A percentile compares a stretch with the other conserved stretches of the same genome.
phyloP scores from a whole-genome alignment of 2,797 vertebrate species.

The Euthynnus affinis region DNA sequence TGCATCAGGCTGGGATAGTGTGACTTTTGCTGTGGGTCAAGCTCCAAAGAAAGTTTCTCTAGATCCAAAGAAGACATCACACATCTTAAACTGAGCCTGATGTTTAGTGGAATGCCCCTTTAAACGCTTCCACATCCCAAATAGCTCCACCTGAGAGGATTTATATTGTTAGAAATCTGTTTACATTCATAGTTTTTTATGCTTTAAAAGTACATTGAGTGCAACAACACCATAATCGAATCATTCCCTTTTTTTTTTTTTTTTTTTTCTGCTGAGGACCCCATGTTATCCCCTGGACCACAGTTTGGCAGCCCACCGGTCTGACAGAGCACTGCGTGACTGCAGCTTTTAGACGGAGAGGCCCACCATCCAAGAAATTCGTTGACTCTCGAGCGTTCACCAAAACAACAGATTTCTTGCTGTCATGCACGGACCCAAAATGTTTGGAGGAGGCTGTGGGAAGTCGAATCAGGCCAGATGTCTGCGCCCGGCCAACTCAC shows the following conservation, averaged over 20 bases:
- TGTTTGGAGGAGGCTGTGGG: constrained; percentile 63
- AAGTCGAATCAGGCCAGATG: constrained; percentile 70
- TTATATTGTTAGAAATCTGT: constrained; percentile 16
- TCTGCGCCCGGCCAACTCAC: constrained; percentile 39
- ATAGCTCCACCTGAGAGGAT: neutral
- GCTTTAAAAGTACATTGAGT: constrained; percentile 23
- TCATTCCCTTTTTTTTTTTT: neutral
- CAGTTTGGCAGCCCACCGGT: constrained; percentile 47
- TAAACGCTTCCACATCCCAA: constrained; percentile 5
- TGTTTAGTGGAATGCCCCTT: constrained; percentile 6
- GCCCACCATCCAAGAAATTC: constrained; percentile 65
- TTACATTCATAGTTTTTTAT: constrained; percentile 12
- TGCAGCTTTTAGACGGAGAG: constrained; percentile 53
- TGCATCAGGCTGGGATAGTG: no score
- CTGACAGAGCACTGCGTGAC: constrained; percentile 68
- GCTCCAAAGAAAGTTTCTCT: no score
- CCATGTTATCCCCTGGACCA: constrained; percentile 38
- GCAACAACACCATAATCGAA: constrained; percentile 21
- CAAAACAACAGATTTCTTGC: constrained; percentile 71
- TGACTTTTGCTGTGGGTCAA: no score
- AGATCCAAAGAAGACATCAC: no score
- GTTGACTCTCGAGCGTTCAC: constrained; percentile 50
- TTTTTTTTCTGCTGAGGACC: constrained; percentile 23
- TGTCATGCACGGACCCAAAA: constrained; percentile 70
- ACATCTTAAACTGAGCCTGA: no score